Evolutionary conservation across 1,140 invertebrate species (phyloP).

Genomic region (Micrasema minimum): DNA sequence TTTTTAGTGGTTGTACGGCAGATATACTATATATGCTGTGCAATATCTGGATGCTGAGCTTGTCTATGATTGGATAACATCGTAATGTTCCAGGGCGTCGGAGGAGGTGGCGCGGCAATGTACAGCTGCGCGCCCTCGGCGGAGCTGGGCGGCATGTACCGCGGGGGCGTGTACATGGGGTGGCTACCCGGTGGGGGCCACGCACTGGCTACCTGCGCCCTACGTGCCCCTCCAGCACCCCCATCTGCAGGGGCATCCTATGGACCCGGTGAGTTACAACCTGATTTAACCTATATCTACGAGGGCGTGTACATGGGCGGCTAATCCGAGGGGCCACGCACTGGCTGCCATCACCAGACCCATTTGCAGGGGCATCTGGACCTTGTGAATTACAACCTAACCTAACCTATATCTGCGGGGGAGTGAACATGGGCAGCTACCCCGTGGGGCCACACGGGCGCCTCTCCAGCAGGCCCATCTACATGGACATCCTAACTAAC

Average conservation of each 20-base stretch:
- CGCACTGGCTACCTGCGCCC: conserved; percentile 59
- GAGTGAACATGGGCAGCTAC: conserved; percentile 54
- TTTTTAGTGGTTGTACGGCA: too few relatives aligned
- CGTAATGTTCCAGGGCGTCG: conserved; percentile 26
- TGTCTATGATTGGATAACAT: too few relatives aligned
- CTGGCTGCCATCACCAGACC: too few relatives aligned
- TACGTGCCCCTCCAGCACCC: conserved; percentile 59
- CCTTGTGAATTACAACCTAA: too few relatives aligned
- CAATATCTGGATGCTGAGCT: too few relatives aligned
- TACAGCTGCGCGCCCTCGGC: conserved; percentile 33
- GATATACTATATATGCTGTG: too few relatives aligned
- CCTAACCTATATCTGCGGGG: too few relatives aligned
- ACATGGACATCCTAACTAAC: conserved; percentile 62
- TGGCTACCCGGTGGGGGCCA: conserved; percentile 58
- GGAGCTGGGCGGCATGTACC: conserved; percentile 38
- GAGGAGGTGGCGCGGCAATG: conserved; percentile 12
- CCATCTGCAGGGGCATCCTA: conserved; percentile 59
- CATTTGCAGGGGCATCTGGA: too few relatives aligned
- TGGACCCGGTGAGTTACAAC: conserved; percentile 61
- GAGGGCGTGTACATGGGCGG: too few relatives aligned
- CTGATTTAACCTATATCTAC: neutral
- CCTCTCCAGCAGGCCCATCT: conserved; percentile 59
- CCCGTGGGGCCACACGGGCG: conserved; percentile 59
- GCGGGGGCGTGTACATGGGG: conserved; percentile 46
- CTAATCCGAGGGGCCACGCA: too few relatives aligned